Evolutionary conservation across 2,888 invertebrate species (phyloP).

Genomic region (Callinectes sapidus): DNA sequence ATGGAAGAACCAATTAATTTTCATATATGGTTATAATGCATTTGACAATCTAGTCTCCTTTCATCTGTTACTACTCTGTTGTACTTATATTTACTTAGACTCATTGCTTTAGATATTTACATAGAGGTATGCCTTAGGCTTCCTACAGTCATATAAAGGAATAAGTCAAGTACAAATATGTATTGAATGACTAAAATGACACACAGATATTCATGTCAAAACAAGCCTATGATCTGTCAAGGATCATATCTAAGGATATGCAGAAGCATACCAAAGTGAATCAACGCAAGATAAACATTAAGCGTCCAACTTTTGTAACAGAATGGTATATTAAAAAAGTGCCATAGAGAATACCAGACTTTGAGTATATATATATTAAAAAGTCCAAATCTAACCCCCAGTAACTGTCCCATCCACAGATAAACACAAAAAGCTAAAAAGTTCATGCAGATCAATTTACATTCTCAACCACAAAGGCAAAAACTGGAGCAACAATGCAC

Average conservation of each 20-base stretch:
- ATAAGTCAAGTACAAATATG: not conserved
- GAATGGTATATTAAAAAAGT: not conserved
- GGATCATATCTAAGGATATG: not conserved
- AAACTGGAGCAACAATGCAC: not conserved
- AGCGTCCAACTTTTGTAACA: not conserved
- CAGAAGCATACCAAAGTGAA: not conserved
- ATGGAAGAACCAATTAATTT: not conserved
- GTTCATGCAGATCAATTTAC: not conserved
- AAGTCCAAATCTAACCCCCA: not conserved
- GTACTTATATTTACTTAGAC: not conserved
- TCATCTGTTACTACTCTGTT: not conserved
- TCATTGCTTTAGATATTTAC: not conserved
- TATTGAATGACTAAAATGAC: not conserved
- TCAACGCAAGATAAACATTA: not conserved
- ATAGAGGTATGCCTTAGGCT: constrained; percentile 17
- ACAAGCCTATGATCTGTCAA: not conserved
- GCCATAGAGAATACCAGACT: not conserved
- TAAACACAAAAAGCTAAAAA: not conserved
- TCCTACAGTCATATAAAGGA: not conserved
- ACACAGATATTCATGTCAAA: not conserved
- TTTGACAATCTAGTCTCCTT: not conserved
- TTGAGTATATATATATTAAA: not conserved
- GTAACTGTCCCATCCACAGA: not conserved
- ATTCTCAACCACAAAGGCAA: not conserved
- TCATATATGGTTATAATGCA: not conserved